Percentiles rank a stretch among this genome's conserved stretches.
phyloP scores from a whole-genome alignment of 2,888 invertebrate species.

The Stratiomys singularior region DNA sequence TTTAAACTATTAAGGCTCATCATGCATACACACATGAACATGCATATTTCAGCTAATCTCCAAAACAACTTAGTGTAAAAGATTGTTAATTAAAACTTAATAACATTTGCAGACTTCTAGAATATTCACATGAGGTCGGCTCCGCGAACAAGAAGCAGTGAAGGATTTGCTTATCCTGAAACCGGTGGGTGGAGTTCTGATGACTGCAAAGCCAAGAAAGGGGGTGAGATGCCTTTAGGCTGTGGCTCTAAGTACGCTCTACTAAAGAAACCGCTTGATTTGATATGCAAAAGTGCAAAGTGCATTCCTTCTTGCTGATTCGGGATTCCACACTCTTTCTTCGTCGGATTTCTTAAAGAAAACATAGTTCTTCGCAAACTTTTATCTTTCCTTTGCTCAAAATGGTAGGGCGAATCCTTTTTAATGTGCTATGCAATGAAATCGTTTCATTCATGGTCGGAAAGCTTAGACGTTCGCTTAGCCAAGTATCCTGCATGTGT shows the following conservation, averaged over 20 bases:
- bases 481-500: neutral
- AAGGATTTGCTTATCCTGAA: too few relatives aligned
- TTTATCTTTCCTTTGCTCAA: neutral
- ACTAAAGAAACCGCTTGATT: conserved; percentile 10
- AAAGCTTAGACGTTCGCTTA: neutral
- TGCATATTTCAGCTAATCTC: conserved; percentile 21
- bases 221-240: neutral
- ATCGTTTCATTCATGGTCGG: conserved; percentile 3
- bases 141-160: neutral
- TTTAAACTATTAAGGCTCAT: conserved; percentile 31
- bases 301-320: neutral
- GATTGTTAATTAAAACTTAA: conserved; percentile 39
- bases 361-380: neutral
- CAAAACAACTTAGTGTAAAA: conserved; percentile 12
- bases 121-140: neutral
- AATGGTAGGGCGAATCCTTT: neutral
- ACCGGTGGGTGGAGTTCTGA: too few relatives aligned
- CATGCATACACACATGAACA: conserved; percentile 24
- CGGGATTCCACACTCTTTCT: neutral
- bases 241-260: neutral
- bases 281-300: conserved; percentile 6
- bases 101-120: neutral
- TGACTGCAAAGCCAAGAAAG: neutral
- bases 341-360: neutral
- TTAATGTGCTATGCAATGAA: neutral